Percentiles rank a stretch among this genome's conserved stretches.
These are phyloP conservation scores for Istiophorus platypterus DNA, from an alignment of 2,113 vertebrate genomes.

Conservation along the genomic window DNA sequence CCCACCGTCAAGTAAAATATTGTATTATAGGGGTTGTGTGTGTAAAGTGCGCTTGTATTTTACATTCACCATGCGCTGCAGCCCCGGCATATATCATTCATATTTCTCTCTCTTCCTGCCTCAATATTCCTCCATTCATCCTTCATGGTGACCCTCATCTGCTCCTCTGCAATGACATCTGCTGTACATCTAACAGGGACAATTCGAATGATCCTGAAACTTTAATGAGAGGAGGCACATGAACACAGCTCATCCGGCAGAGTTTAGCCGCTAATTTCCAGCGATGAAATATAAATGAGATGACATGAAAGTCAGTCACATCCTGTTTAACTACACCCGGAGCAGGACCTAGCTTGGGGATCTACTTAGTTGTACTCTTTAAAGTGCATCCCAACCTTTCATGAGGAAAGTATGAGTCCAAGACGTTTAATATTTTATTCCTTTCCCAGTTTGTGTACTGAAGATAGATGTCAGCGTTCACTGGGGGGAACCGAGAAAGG, in stretches of 20 bases:
- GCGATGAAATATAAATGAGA: conserved; percentile 51
- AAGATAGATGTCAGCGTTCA: neutral
- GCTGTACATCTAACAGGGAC: neutral
- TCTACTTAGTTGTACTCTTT: conserved; percentile 6
- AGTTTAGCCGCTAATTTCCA: conserved; percentile 38
- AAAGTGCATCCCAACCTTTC: neutral
- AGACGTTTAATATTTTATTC: conserved; percentile 34
- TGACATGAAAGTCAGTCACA: conserved; percentile 18
- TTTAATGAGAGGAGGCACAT: conserved; percentile 51
- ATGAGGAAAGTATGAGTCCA: neutral
- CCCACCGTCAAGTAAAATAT: neutral
- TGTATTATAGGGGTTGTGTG: neutral
- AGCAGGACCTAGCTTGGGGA: neutral
- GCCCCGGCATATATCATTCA: conserved; percentile 8
- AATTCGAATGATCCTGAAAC: conserved; percentile 44
- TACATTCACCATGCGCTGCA: neutral
- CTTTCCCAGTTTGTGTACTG: neutral
- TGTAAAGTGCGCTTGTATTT: neutral
- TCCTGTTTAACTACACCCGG: neutral
- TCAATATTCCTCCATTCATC: neutral
- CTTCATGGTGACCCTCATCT: neutral
- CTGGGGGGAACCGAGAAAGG: neutral
- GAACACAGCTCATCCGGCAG: conserved; percentile 35
- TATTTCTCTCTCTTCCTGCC: neutral
- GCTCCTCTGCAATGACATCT: conserved; percentile 11